Evolutionary conservation across 2,888 invertebrate species (phyloP), one percentile per base, ranked within the genome.

Genomic region (Mesoligia furuncula): DNA sequence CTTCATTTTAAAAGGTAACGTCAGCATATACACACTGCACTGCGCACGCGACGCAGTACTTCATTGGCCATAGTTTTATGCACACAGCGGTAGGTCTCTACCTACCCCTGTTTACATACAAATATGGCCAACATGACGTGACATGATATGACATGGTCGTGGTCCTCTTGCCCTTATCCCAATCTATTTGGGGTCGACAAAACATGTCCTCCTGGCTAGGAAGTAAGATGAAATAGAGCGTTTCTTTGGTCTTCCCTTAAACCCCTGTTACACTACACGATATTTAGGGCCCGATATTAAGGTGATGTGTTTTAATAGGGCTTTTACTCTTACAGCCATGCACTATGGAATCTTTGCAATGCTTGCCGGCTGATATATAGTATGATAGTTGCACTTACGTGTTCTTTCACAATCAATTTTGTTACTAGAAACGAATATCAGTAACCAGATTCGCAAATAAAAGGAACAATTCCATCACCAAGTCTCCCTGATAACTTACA

Each of bases 401-500:
- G 64, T 31, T 66, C 17, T 48, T n/a, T n/a, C 36, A 66, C 36
- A 51, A 51, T 17, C 17, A 24, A 13, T 13, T n/a, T 1, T 7
- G 64, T 13, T 17, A 57, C 24, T n/a, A 24, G 11, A 67, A 15
- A 73, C 9, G 9, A 51, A 17, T 24, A 61, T 15, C 27, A 27
- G 4, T 31, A 42, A 6, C 9, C 24, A 36, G 36, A 24, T 1
- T 17, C 5, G 13, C 8, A n/a, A 20, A 64, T 17, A n/a, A 54
- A 13, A 8, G 17, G 13, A 61, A 15, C 39, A 51, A n/a, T 51
- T 36, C n/a, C 20, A 68, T 51, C n/a, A 48, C 31, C 27, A 36
- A 51, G 68, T 61, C 59, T n/a, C 57, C 39, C 11, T 11, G 42
- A n/a, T 71, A 64, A 39, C 73, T 71, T 64, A 68, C 70, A 72